Base-by-base conservation (phyloP, 2,797 vertebrate genomes). In the Melanotaenia boesemani region DNA sequence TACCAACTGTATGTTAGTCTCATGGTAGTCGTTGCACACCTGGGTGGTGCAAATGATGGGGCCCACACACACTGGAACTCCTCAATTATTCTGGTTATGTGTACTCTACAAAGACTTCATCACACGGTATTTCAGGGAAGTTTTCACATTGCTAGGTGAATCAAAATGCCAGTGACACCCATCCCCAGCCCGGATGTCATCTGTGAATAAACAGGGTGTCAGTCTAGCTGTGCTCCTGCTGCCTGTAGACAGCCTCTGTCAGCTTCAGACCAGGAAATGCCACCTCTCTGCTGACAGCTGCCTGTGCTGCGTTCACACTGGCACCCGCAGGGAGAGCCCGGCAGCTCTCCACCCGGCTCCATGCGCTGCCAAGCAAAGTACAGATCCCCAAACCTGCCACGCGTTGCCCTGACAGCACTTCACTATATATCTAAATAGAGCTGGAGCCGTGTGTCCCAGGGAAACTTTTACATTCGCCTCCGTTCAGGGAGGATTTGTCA, bases 161-260 rank as follows among this genome's bases (percentile, higher is more conserved):
- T 96, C 94, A 94, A 95, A 96, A 95, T 95, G 93, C 94, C 94
- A 94, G 94, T 94, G 96, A 97, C 96, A 97, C 95, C 94, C 94
- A 97, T 96, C 95, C 93, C 89, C 87, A 87, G 94, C 94, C 94
- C 89, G 86, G 93, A 94, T 96, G 95, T 97, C 96, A 97, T 95
- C 94, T 92, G 91, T 88, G 96, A 97, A 97, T 97, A 97, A 97
- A 97, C 97, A 97, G 96, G 94, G 95, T 97, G 96, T 97, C 96
- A 98, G 95, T 97, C 95, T 96, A 93, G 94, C 96, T 94, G 89
- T 94, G 95, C 96, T 96, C 86, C 95, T 94, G 93, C 95, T 95
- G 95, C 91, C 93, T 93, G 90, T 93, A 95, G 97, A 97, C 97
- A 97, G 96, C 94, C 94, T 95, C 96, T 98, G 96, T 97, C 97